A percentile compares a stretch with the other conserved stretches of the same genome.
phyloP scores from a whole-genome alignment of 2,797 vertebrate species.

The Acrossocheilus wenchowensis region DNA sequence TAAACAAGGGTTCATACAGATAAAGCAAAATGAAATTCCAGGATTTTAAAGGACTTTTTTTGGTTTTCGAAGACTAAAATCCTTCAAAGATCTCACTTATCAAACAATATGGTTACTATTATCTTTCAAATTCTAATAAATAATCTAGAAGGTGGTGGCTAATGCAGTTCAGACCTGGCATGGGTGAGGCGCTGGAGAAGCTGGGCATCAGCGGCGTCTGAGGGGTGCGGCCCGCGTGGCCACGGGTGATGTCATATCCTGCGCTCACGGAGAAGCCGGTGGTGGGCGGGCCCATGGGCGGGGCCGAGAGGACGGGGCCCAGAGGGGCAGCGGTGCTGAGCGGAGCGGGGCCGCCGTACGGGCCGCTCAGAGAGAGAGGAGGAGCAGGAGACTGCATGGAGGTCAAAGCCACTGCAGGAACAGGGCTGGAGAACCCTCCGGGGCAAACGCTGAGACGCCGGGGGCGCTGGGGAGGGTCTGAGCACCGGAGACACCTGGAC shows the following conservation, averaged over 20 bases:
- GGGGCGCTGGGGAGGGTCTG: constrained; percentile 67
- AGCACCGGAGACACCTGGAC: constrained; percentile 74
- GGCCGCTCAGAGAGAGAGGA: constrained; percentile 54
- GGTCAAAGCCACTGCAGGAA: constrained; percentile 47
- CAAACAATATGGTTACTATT: too few species aligned
- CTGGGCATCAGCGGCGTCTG: constrained; percentile 95
- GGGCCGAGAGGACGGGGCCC: constrained; percentile 64
- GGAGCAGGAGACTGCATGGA: constrained; percentile 64
- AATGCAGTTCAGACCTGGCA: constrained; percentile 70
- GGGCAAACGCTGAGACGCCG: constrained; percentile 64
- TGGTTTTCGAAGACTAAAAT: too few species aligned
- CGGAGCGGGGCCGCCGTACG: constrained; percentile 53
- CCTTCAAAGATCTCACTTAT: too few species aligned
- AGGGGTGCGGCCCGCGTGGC: constrained; percentile 92
- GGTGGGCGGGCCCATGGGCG: constrained; percentile 80
- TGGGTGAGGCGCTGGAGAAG: constrained; percentile 78
- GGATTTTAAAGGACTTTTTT: too few species aligned
- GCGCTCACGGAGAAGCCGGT: constrained; percentile 83
- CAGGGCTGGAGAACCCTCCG: constrained; percentile 64
- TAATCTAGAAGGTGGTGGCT: too few species aligned
- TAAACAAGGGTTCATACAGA: too few species aligned
- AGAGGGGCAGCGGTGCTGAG: constrained; percentile 60
- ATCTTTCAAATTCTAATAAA: too few species aligned
- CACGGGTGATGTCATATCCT: constrained; percentile 91
- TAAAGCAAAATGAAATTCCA: too few species aligned